Evolutionary conservation across 1,140 invertebrate genomes (phyloP).

Genomic region (Drosophila jambulina): DNA sequence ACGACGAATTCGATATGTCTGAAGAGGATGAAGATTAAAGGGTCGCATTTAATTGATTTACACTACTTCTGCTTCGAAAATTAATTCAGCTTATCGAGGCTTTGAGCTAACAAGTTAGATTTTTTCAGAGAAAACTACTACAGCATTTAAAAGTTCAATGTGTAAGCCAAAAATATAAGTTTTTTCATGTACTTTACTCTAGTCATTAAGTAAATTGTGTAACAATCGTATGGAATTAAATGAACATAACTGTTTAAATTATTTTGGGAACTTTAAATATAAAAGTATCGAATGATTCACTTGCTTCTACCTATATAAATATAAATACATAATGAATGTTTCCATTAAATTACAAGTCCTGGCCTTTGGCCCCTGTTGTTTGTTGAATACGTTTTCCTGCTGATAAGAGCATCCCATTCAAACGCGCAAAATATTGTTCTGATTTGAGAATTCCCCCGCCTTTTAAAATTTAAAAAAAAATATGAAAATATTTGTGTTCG

Average conservation of each 20-base stretch:
- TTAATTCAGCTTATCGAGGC: slow-evolving; percentile 9
- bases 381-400: slow-evolving; percentile 16
- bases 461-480: slow-evolving; percentile 43
- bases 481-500: slow-evolving; percentile 40
- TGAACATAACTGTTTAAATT: background rate
- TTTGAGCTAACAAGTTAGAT: background rate
- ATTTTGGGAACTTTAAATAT: background rate
- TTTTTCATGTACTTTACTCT: slow-evolving; percentile 15
- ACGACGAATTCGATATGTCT: slow-evolving; percentile 77
- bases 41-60: background rate
- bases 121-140: slow-evolving; percentile 1
- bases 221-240: slow-evolving; percentile 8
- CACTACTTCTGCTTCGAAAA: background rate
- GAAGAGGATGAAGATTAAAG: slow-evolving; percentile 60
- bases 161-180: slow-evolving; percentile 40
- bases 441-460: slow-evolving; percentile 26
- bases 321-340: slow-evolving; percentile 7
- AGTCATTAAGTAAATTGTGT: slow-evolving; percentile 30
- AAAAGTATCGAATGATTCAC: background rate
- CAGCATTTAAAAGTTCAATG: slow-evolving; percentile 39
- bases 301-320: too few species aligned
- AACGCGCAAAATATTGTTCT: slow-evolving; percentile 45
- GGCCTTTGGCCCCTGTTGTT: slow-evolving; percentile 11
- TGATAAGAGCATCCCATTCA: slow-evolving; percentile 26
- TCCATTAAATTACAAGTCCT: slow-evolving; percentile 25